Conservation (phyloP, 2,113 vertebrate species). For the Corvus moneduloides region DNA sequence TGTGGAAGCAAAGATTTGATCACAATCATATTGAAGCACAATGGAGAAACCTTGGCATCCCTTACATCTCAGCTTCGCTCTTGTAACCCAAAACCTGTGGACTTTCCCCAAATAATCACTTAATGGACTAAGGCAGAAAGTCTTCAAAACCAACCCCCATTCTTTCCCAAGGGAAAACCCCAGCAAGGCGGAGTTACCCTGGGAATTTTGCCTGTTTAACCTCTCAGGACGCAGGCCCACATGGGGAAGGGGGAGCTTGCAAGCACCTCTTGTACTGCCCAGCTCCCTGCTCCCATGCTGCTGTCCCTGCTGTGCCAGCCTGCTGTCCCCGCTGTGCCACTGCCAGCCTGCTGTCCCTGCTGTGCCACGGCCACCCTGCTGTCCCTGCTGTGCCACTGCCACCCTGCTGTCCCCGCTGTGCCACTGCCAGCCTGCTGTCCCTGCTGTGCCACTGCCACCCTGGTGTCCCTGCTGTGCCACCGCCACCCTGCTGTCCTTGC, state of each 20-base stretch:
- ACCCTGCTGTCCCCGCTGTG: too few species aligned
- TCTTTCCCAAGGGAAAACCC: neutral
- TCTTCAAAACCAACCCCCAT: neutral
- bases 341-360: fast-evolving
- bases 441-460: too few species aligned
- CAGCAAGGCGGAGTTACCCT: neutral
- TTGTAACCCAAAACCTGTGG: neutral
- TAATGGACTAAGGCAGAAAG: neutral
- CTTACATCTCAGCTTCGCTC: neutral
- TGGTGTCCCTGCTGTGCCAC: too few species aligned
- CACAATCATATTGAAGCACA: fast-evolving
- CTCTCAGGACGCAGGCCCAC: neutral
- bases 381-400: neutral
- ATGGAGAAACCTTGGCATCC: neutral
- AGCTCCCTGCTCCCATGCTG: neutral
- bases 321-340: neutral
- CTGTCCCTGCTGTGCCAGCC: neutral
- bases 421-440: neutral
- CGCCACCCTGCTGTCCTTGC: too few species aligned
- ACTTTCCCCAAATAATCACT: neutral
- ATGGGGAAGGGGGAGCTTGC: neutral
- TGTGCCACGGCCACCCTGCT: neutral
- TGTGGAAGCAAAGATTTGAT: neutral
- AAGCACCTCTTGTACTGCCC: too few species aligned
- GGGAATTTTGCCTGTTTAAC: neutral